Conservation (phyloP, 2,888 invertebrate species). For the Melanostoma mellinum region DNA sequence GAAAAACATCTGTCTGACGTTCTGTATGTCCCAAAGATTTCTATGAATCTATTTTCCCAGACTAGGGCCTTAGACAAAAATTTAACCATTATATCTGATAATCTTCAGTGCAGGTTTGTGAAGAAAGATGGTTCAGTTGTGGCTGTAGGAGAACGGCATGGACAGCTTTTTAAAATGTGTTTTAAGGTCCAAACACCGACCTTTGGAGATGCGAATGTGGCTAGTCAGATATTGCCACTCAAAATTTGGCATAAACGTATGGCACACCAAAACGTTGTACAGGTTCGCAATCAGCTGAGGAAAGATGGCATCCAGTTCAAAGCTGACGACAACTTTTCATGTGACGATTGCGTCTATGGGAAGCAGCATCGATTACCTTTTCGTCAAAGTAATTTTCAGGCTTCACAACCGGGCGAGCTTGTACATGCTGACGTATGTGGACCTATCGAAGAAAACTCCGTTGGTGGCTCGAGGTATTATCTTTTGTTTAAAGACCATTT, state of each 20-base stretch:
- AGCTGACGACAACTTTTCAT: slow-evolving; percentile 50
- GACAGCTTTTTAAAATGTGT: no score
- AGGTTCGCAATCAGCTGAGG: slow-evolving; percentile 67
- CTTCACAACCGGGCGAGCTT: slow-evolving; percentile 46
- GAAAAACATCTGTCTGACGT: no score
- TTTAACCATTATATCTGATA: no score
- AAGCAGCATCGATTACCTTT: slow-evolving; percentile 71
- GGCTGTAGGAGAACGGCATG: no score
- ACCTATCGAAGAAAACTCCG: slow-evolving; percentile 1
- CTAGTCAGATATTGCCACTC: slow-evolving; percentile 9
- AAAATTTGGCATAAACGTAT: slow-evolving; percentile 74
- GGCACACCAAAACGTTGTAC: slow-evolving; percentile 69
- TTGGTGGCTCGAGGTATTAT: slow-evolving; percentile 6
- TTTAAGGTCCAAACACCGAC: no score
- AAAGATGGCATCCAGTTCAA: slow-evolving; percentile 53
- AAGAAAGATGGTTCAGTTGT: no score
- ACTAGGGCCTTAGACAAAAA: no score
- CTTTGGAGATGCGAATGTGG: no score
- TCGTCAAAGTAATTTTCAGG: slow-evolving; percentile 38
- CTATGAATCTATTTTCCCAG: no score
- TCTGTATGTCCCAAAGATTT: no score
- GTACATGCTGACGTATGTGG: slow-evolving; percentile 65
- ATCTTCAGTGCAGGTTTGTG: no score
- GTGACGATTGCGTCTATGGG: slow-evolving; percentile 71
- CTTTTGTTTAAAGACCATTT: no score